Conservation (phyloP, 2,113 vertebrate genomes). For the Stegostoma tigrinum region DNA sequence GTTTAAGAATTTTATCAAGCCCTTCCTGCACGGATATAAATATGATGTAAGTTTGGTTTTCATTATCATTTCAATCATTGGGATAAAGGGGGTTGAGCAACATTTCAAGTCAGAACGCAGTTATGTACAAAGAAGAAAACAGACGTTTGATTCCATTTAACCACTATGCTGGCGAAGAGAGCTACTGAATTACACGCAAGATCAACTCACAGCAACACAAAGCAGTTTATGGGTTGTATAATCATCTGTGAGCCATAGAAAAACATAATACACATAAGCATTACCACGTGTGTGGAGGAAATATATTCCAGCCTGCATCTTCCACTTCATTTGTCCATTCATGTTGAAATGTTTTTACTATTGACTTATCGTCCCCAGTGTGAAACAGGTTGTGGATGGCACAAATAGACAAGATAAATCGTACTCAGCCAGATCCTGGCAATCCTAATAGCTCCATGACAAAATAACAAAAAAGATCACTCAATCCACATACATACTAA, state of each 20-base stretch:
- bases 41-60: conserved; percentile 26
- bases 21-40: background rate
- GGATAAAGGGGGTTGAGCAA: background rate
- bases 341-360: background rate
- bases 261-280: conserved; percentile 74
- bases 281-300: conserved; percentile 69
- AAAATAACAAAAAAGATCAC: background rate
- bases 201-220: conserved; percentile 67
- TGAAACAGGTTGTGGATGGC: background rate
- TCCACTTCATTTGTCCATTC: conserved; percentile 21
- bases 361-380: background rate
- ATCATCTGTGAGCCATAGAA: conserved; percentile 55
- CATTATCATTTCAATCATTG: conserved; percentile 34
- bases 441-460: background rate
- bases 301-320: conserved; percentile 37
- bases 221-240: conserved; percentile 59
- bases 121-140: conserved; percentile 61
- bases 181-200: conserved; percentile 75
- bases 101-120: conserved; percentile 52
- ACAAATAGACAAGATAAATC: background rate
- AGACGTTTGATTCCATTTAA: conserved; percentile 68
- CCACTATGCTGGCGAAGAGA: conserved; percentile 71
- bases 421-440: background rate
- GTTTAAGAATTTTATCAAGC: conserved; percentile 27
- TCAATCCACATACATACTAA: background rate